A percentile compares a stretch with the other conserved stretches of the same genome.
Conservation (phyloP, 53 echinoderm and acorn worm species). For the Henricia sp. region DNA sequence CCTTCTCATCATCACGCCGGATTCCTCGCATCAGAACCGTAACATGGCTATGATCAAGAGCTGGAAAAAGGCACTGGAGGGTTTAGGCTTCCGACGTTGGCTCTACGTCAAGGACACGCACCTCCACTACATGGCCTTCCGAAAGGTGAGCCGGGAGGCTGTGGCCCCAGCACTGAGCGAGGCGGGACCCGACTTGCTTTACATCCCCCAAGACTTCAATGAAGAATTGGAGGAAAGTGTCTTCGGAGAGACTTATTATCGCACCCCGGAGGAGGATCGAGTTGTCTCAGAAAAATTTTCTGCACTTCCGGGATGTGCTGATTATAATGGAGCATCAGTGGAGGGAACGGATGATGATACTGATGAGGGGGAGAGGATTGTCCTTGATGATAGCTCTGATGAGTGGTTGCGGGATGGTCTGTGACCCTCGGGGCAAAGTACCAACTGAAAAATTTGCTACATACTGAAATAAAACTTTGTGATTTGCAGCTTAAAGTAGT, state of each 20-base stretch:
- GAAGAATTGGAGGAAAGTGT: slow-evolving; percentile 95
- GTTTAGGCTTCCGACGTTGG: slow-evolving; percentile 91
- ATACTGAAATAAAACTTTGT: too few relatives aligned
- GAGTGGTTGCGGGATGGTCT: slow-evolving; percentile 43
- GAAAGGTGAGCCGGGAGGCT: slow-evolving; percentile 82
- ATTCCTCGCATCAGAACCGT: slow-evolving; percentile 90
- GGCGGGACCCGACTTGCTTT: slow-evolving; percentile 85
- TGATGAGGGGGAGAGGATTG: slow-evolving; percentile 19
- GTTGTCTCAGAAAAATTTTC: slow-evolving; percentile 70
- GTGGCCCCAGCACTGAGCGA: slow-evolving; percentile 56
- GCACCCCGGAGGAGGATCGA: slow-evolving; percentile 57
- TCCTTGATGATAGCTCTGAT: slow-evolving; percentile 45
- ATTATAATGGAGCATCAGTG: neutral
- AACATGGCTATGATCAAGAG: slow-evolving; percentile 90
- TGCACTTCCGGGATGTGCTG: slow-evolving; percentile 66
- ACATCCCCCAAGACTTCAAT: slow-evolving; percentile 97
- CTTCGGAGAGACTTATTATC: slow-evolving; percentile 61
- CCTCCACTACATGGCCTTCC: slow-evolving; percentile 98
- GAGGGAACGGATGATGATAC: slow-evolving; percentile 36
- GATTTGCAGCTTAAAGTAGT: too few relatives aligned
- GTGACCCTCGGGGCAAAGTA: slow-evolving; percentile 17
- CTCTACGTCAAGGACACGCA: slow-evolving; percentile 89
- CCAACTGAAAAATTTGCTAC: too few relatives aligned
- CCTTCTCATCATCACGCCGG: slow-evolving; percentile 93
- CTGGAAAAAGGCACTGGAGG: slow-evolving; percentile 90